Conservation (phyloP, 2,888 invertebrate species). For the Vannuccia rotundouncinata region DNA sequence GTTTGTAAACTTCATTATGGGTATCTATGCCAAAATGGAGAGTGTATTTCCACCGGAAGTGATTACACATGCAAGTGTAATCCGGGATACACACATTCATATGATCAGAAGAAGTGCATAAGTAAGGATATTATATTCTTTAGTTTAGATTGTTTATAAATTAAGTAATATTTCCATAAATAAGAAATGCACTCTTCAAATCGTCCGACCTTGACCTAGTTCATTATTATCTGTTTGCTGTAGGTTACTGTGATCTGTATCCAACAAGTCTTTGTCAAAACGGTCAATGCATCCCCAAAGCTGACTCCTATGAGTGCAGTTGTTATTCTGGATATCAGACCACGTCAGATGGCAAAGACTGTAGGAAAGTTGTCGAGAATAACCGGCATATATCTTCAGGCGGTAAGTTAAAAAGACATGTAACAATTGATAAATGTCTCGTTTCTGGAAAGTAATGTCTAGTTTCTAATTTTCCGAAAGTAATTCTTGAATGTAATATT, state of each 20-base stretch:
- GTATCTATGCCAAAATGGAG: background rate
- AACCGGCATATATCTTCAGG: no score
- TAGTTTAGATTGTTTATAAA: background rate
- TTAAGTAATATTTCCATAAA: no score
- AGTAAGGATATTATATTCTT: slow-evolving; percentile 25
- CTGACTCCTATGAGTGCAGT: background rate
- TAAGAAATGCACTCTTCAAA: no score
- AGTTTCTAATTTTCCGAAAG: no score
- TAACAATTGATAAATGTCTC: no score
- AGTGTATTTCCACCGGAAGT: slow-evolving; percentile 13
- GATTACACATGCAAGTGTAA: slow-evolving; percentile 31
- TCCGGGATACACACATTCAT: slow-evolving; percentile 27
- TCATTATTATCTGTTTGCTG: background rate
- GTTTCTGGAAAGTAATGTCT: no score
- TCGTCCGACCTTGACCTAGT: no score
- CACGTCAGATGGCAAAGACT: slow-evolving; percentile 13
- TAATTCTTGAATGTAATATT: no score
- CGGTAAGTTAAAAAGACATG: no score
- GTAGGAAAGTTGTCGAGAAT: background rate
- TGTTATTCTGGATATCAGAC: background rate
- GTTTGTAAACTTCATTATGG: background rate
- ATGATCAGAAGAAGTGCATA: slow-evolving; percentile 33
- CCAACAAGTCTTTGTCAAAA: slow-evolving; percentile 14
- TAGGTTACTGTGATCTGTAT: slow-evolving; percentile 29
- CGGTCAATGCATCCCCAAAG: slow-evolving; percentile 31